These are phyloP conservation scores for Aricia agestis DNA, from an alignment of 1,140 invertebrate species.

Conservation along the genomic window DNA sequence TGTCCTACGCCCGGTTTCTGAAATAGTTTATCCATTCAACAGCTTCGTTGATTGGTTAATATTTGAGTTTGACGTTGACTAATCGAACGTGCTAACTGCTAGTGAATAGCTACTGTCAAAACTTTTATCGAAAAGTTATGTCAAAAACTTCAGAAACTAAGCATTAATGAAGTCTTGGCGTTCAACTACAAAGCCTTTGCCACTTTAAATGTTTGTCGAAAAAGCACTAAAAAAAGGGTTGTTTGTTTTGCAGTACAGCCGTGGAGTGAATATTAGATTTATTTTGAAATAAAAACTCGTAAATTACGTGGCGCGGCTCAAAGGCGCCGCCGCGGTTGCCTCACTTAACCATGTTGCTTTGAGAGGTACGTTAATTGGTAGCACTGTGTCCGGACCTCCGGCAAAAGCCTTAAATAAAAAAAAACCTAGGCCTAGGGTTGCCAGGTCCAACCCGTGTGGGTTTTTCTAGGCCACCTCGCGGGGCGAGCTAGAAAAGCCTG, in stretches of 20 bases:
- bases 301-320: conserved; percentile 40
- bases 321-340: conserved; percentile 50
- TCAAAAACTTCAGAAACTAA: too few species aligned
- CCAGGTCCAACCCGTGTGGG: too few species aligned
- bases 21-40: too few species aligned
- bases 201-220: conserved; percentile 17
- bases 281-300: conserved; percentile 50
- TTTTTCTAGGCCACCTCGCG: too few species aligned
- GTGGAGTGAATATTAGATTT: conserved; percentile 46
- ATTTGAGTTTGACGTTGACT: too few species aligned
- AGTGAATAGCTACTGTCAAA: too few species aligned
- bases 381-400: conserved; percentile 6
- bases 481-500: too few species aligned
- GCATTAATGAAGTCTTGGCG: too few species aligned
- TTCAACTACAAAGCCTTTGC: neutral
- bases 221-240: conserved; percentile 16
- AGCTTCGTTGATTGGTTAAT: too few species aligned
- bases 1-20: too few species aligned
- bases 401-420: neutral
- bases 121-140: too few species aligned
- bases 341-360: conserved; percentile 53
- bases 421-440: neutral
- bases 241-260: conserved; percentile 24
- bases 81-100: too few species aligned
- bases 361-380: conserved; percentile 65